A percentile compares a stretch with the other conserved stretches of the same genome.
Evolutionary conservation across 2,888 invertebrate species (phyloP).

Genomic region (Helleia helle): DNA sequence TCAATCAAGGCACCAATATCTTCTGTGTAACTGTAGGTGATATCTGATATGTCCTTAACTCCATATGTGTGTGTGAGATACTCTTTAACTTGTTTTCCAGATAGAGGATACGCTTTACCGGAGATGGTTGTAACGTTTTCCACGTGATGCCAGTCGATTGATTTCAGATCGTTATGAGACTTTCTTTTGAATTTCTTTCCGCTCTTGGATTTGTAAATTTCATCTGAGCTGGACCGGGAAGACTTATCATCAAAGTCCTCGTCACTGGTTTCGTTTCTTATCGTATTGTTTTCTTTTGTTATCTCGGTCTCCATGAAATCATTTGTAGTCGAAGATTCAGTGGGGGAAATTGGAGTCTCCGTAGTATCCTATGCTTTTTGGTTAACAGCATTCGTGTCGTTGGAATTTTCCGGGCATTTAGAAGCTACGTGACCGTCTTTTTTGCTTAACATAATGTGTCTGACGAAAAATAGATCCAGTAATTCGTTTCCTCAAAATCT

Average conservation of each 20-base stretch:
- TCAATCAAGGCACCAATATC: background rate
- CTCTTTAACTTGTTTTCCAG: slow-evolving; percentile 7
- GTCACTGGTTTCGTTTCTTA: background rate
- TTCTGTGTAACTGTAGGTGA: slow-evolving; percentile 3
- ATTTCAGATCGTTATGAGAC: slow-evolving; percentile 2
- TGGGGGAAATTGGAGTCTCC: slow-evolving; percentile 3
- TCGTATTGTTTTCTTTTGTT: slow-evolving; percentile 3
- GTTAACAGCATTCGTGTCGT: background rate
- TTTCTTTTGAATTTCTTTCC: slow-evolving; percentile 8
- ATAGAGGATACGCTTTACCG: no score
- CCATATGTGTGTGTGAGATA: no score
- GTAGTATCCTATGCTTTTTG: no score
- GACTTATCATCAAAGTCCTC: slow-evolving; percentile 5
- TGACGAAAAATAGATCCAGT: background rate
- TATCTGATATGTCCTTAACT: slow-evolving; percentile 1
- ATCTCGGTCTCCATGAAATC: slow-evolving; percentile 6
- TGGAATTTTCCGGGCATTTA: background rate
- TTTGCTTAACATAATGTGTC: background rate
- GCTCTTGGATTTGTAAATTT: slow-evolving; percentile 8
- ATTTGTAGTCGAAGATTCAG: slow-evolving; percentile 7
- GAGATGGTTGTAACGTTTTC: slow-evolving; percentile 3
- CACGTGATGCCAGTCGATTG: slow-evolving; percentile 4
- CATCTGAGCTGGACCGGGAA: slow-evolving; percentile 8
- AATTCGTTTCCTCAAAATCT: slow-evolving; percentile 3
- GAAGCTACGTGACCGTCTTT: slow-evolving; percentile 2